These are phyloP conservation scores for Melanitta fusca DNA, from an alignment of 2,797 vertebrate genomes.

Conservation along the genomic window DNA sequence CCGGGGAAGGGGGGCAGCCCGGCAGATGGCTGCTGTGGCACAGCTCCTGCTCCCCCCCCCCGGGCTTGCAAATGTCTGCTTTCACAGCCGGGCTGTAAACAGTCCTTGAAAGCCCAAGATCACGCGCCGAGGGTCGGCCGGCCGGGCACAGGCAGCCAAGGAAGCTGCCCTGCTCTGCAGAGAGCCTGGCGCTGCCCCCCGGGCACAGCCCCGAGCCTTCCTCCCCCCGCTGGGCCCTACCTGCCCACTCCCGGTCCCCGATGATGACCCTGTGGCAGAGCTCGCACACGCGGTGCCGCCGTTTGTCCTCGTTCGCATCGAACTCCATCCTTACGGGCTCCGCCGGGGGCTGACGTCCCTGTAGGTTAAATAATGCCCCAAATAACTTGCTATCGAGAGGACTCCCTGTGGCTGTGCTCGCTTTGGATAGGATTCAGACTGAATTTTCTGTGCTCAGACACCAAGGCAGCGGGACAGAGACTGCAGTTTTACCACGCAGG, in stretches of 20 bases:
- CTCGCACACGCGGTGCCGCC: constrained; percentile 85
- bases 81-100: constrained; percentile 35
- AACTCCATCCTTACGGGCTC: constrained; percentile 81
- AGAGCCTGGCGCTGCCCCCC: background rate
- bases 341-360: constrained; percentile 82
- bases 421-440: rapidly evolving
- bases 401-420: rapidly evolving
- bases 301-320: constrained; percentile 81
- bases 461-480: background rate
- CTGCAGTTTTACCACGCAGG: background rate
- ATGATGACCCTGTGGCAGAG: constrained; percentile 90
- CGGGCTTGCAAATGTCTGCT: constrained; percentile 62
- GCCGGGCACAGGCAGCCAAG: background rate
- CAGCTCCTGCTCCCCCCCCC: constrained; percentile 54
- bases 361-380: background rate
- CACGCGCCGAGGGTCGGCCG: background rate
- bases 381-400: rapidly evolving
- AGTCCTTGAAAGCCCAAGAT: constrained; percentile 26
- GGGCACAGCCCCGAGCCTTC: background rate
- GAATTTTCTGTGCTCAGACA: background rate
- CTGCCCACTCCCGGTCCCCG: constrained; percentile 94
- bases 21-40: constrained; percentile 74
- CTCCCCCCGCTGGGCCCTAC: constrained; percentile 71
- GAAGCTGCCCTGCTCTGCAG: background rate
- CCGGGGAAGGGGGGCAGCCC: constrained; percentile 5